These are phyloP conservation scores for Erythrocercus mccallii DNA, from an alignment of 2,113 vertebrate species.

Conservation along the genomic window DNA sequence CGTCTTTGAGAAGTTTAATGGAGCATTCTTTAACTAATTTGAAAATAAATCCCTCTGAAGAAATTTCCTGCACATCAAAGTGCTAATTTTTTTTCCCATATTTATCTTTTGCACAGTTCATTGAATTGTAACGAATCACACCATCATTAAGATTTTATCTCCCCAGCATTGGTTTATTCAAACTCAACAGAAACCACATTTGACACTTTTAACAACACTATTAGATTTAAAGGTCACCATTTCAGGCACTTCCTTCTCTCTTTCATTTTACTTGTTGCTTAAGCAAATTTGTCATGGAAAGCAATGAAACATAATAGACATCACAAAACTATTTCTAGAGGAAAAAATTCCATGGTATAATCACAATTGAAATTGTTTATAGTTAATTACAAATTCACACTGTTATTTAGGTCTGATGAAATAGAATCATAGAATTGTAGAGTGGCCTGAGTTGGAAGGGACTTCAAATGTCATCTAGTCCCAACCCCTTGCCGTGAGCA, in stretches of 20 bases:
- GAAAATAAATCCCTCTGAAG: neutral
- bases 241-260: neutral
- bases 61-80: neutral
- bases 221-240: neutral
- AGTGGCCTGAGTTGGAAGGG: neutral
- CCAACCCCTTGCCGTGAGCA: fast-evolving
- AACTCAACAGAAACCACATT: neutral
- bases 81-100: neutral
- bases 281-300: neutral
- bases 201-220: neutral
- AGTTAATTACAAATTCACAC: neutral
- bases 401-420: neutral
- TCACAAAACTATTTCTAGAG: neutral
- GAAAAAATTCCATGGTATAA: neutral
- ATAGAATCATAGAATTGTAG: neutral
- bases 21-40: neutral
- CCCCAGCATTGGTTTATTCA: neutral
- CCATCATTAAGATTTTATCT: neutral
- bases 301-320: neutral
- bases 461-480: neutral
- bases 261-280: conserved; percentile 13
- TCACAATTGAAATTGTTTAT: neutral
- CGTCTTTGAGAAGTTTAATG: neutral
- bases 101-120: neutral
- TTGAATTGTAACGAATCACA: neutral